Evolutionary conservation across 1,140 invertebrate species (phyloP).

Genomic region (Pseudomyrmex cubaensis): DNA sequence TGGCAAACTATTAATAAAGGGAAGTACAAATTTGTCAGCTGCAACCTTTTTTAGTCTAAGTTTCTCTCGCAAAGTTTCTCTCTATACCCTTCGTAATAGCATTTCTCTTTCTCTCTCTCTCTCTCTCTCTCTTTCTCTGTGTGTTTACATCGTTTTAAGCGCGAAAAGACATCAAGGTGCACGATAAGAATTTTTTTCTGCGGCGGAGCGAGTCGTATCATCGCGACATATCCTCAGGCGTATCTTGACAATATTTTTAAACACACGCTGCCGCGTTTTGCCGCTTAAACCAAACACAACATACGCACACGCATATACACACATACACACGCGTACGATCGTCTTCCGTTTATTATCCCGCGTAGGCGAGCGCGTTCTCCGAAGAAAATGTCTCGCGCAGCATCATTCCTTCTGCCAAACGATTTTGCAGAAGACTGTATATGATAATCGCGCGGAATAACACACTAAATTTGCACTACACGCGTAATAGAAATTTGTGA

Average conservation of each 20-base stretch:
- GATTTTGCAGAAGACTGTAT: neutral
- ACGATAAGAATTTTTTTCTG: conserved; percentile 59
- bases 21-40: neutral
- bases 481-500: too few species aligned
- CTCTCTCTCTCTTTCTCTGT: too few species aligned
- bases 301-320: too few species aligned
- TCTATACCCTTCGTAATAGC: neutral
- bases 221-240: neutral
- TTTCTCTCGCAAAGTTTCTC: conserved; percentile 17
- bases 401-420: neutral
- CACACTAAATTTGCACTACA: neutral
- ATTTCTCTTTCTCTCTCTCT: conserved; percentile 18
- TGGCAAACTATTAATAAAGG: too few species aligned
- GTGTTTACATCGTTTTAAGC: conserved; percentile 24
- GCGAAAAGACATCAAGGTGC: conserved; percentile 29
- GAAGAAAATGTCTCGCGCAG: conserved; percentile 19
- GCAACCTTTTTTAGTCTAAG: neutral
- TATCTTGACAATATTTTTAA: conserved; percentile 53
- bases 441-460: neutral
- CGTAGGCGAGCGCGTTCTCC: conserved; percentile 14
- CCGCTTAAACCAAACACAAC: conserved; percentile 36
- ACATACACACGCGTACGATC: neutral
- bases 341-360: conserved; percentile 42
- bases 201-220: conserved; percentile 24
- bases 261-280: conserved; percentile 25